Conservation (phyloP, 2,797 vertebrate genomes). For the Ficedula albicollis region DNA sequence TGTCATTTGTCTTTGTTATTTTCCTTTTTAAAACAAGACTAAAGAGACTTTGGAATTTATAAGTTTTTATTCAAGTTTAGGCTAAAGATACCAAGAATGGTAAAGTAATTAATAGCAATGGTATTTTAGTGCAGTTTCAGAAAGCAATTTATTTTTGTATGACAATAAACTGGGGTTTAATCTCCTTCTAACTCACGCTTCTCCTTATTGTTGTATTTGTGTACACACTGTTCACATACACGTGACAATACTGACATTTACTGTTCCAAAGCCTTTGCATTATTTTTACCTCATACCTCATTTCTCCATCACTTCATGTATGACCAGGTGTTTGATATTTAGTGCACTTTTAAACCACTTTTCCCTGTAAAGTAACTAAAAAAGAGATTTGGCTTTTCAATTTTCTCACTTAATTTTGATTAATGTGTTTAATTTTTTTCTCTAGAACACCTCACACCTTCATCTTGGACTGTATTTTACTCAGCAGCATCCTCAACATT, state of each 20-base stretch:
- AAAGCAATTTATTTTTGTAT: neutral
- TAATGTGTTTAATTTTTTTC: neutral
- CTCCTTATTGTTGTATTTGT: neutral
- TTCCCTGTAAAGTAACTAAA: neutral
- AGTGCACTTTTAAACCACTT: neutral
- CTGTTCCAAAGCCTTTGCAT: neutral
- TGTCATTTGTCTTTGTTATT: neutral
- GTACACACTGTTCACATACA: neutral
- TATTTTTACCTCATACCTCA: neutral
- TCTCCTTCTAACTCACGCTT: neutral
- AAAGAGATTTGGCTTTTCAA: neutral
- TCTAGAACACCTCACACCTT: neutral
- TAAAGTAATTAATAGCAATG: neutral
- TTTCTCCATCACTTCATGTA: neutral
- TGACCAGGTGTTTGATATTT: neutral
- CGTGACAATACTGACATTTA: neutral
- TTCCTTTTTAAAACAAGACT: neutral
- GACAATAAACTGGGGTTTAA: constrained; percentile 10
- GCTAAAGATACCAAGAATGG: neutral
- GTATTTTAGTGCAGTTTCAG: neutral
- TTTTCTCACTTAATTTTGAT: neutral
- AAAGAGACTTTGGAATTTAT: neutral
- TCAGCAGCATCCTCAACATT: neutral
- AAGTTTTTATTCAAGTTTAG: constrained; percentile 6
- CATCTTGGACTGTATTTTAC: neutral